Conservation (phyloP, 2,113 vertebrate species). For the Eulacestoma nigropectus region DNA sequence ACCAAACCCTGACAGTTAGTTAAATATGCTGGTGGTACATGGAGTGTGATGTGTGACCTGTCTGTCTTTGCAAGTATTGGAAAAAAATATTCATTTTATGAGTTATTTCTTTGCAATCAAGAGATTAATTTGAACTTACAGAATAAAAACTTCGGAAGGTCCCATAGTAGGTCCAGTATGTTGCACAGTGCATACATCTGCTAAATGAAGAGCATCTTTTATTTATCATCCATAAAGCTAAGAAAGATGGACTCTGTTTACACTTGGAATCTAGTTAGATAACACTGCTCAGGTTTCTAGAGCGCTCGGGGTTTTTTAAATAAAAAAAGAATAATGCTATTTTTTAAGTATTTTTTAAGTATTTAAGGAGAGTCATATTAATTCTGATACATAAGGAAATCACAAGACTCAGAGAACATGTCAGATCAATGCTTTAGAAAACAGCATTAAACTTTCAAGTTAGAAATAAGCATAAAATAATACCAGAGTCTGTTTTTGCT, state of each 20-base stretch:
- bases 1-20: background rate
- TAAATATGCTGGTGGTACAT: background rate
- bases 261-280: background rate
- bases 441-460: background rate
- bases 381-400: background rate
- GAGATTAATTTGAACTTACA: background rate
- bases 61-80: background rate
- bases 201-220: background rate
- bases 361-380: background rate
- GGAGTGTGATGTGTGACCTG: background rate
- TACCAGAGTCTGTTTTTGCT: background rate
- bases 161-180: background rate
- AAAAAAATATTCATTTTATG: background rate
- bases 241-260: background rate
- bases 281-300: background rate
- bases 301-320: background rate
- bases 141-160: background rate
- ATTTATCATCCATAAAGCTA: background rate
- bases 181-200: background rate
- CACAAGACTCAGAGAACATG: background rate
- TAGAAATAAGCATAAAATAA: background rate
- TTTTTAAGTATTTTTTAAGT: background rate
- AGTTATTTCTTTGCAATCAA: background rate
- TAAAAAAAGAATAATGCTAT: background rate
- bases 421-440: background rate